Conservation (phyloP, 2,888 invertebrate genomes). For the Sthenelais limicola region DNA sequence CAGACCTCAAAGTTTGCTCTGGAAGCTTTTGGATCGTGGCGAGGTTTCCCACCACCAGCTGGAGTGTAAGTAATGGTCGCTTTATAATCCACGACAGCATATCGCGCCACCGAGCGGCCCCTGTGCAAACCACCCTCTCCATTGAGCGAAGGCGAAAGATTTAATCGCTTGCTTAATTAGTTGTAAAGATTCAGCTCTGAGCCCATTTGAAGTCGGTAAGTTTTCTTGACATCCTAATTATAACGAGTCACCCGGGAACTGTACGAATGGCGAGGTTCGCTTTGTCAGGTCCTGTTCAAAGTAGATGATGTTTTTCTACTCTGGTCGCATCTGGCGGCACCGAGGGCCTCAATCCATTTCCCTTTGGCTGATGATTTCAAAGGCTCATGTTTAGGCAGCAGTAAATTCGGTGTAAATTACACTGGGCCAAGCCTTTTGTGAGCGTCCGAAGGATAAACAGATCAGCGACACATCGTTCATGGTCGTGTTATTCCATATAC, state of each 20-base stretch:
- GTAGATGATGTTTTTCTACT: constrained; percentile 26
- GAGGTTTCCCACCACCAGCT: too few relatives aligned
- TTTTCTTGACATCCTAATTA: constrained; percentile 33
- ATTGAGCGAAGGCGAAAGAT: constrained; percentile 31
- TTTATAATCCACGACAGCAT: constrained; percentile 1
- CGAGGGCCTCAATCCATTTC: constrained; percentile 11
- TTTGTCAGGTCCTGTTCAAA: constrained; percentile 31
- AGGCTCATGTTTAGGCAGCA: constrained; percentile 22
- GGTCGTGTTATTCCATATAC: not conserved
- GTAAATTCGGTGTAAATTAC: constrained; percentile 35
- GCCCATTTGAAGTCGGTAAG: constrained; percentile 23
- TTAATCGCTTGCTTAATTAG: constrained; percentile 34
- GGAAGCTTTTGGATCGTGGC: too few relatives aligned
- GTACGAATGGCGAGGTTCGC: constrained; percentile 5
- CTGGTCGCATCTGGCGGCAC: not conserved
- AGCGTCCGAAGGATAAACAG: constrained; percentile 20
- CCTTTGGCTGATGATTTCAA: constrained; percentile 12
- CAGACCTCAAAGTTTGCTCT: too few relatives aligned
- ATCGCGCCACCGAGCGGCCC: not conserved
- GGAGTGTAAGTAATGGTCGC: constrained; percentile 18
- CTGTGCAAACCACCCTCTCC: constrained; percentile 1
- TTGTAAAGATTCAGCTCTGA: constrained; percentile 26
- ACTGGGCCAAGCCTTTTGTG: not conserved
- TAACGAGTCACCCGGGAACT: constrained; percentile 23
- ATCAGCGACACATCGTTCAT: not conserved